Evolutionary conservation across 2,113 vertebrate species (phyloP).

Genomic region (Rhinoderma darwinii): DNA sequence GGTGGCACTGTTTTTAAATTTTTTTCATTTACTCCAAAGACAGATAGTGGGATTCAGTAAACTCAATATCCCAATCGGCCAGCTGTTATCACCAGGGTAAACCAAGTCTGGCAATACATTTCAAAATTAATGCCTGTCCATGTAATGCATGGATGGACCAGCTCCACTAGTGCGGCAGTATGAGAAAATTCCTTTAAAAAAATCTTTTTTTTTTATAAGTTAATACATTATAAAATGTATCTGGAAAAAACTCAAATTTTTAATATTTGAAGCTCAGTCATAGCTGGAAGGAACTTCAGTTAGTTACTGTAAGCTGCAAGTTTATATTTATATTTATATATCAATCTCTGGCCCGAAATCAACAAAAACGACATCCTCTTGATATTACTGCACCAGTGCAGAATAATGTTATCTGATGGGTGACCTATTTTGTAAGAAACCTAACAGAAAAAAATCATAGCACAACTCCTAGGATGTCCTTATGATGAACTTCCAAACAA

Average conservation of each 20-base stretch:
- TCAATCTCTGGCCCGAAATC: background rate
- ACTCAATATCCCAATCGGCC: too few species aligned
- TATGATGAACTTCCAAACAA: background rate
- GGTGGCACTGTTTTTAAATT: too few species aligned
- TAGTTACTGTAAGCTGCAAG: background rate
- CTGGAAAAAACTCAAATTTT: background rate
- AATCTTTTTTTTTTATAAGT: too few species aligned
- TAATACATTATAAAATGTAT: too few species aligned
- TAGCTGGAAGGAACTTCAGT: background rate
- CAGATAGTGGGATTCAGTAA: too few species aligned
- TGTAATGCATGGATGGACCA: too few species aligned
- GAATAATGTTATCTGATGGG: conserved; percentile 5
- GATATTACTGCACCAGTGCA: background rate
- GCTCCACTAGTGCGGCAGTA: too few species aligned
- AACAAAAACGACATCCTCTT: conserved; percentile 5
- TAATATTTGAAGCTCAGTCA: background rate
- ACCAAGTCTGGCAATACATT: too few species aligned
- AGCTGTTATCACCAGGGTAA: too few species aligned
- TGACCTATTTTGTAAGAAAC: conserved; percentile 9
- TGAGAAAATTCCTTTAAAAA: too few species aligned
- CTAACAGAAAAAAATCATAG: background rate
- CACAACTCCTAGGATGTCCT: background rate
- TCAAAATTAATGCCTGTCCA: too few species aligned
- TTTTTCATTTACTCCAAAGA: too few species aligned
- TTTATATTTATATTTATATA: background rate